Evolutionary conservation across 2,113 vertebrate species (phyloP).

Genomic region (Typhlomys cinereus): DNA sequence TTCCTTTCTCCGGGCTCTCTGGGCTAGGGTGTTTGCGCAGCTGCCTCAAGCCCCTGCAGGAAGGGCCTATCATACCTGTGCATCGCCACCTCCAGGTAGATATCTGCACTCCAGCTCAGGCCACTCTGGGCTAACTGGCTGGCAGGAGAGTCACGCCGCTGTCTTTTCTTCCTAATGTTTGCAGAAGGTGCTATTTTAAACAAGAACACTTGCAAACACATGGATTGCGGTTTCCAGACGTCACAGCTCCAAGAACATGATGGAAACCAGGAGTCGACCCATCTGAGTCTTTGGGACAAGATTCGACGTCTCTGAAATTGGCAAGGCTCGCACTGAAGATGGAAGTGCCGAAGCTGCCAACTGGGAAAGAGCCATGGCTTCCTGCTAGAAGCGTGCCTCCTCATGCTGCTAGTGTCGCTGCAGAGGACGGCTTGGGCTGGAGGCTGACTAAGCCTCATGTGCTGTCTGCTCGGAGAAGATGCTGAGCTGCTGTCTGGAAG

Average conservation of each 20-base stretch:
- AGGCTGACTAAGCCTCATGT: slow-evolving; percentile 59
- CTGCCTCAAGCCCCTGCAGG: slow-evolving; percentile 19
- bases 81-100: slow-evolving; percentile 15
- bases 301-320: slow-evolving; percentile 39
- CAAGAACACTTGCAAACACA: slow-evolving; percentile 57
- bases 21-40: slow-evolving; percentile 80
- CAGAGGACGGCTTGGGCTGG: background rate
- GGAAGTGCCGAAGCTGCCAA: background rate
- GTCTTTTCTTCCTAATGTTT: slow-evolving; percentile 37
- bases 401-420: background rate
- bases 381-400: background rate
- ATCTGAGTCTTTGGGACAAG: slow-evolving; percentile 49
- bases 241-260: slow-evolving; percentile 56
- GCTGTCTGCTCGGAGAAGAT: slow-evolving; percentile 25
- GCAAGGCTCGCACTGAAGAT: background rate
- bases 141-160: background rate
- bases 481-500: slow-evolving; percentile 50
- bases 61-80: background rate
- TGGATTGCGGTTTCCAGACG: slow-evolving; percentile 60
- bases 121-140: background rate
- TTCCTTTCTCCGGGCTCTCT: slow-evolving; percentile 68
- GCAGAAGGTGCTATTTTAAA: slow-evolving; percentile 66
- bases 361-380: background rate
- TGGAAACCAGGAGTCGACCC: slow-evolving; percentile 56
- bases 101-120: background rate